Percentiles rank a stretch among this genome's conserved stretches.
Evolutionary conservation across 92 coral and sea anemone genomes (phyloP).

Genomic region (Ricordea florida): DNA sequence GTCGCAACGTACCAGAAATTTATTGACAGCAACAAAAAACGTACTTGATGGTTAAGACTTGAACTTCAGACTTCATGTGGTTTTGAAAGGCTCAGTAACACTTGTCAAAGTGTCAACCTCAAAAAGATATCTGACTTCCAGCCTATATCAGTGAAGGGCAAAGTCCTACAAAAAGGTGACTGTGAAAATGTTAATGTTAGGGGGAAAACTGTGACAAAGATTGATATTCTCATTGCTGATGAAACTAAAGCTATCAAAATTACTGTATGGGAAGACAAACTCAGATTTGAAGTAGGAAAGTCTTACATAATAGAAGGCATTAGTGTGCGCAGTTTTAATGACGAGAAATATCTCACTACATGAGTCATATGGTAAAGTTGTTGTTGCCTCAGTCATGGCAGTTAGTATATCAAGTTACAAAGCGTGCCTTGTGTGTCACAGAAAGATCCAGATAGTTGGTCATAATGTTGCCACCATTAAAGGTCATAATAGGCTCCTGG

Average conservation of each 20-base stretch:
- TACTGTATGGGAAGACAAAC: constrained; percentile 11
- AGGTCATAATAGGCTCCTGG: constrained; percentile 5
- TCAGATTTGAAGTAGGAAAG: neutral
- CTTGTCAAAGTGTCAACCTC: too few relatives aligned
- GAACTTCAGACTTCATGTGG: too few relatives aligned
- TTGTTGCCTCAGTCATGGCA: constrained; percentile 13
- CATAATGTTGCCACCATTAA: neutral
- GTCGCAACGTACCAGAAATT: too few relatives aligned
- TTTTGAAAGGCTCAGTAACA: too few relatives aligned
- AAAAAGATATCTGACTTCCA: constrained; percentile 22
- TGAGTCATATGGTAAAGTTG: constrained; percentile 4
- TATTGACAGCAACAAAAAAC: too few relatives aligned
- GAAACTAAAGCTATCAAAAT: constrained; percentile 2
- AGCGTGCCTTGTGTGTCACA: constrained; percentile 20
- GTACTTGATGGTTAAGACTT: too few relatives aligned
- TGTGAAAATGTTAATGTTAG: neutral
- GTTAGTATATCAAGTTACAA: constrained; percentile 1
- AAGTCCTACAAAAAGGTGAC: constrained; percentile 5
- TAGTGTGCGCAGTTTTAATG: constrained; percentile 12
- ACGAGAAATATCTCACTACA: constrained; percentile 13
- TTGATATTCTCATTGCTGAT: constrained; percentile 7
- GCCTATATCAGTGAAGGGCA: neutral
- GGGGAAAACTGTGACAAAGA: constrained; percentile 7
- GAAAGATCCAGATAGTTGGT: constrained; percentile 6
- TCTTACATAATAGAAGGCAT: neutral